Evolutionary conservation across 2,113 vertebrate species (phyloP), one percentile per base, ranked within the genome.

Genomic region (Dipodomys spectabilis): DNA sequence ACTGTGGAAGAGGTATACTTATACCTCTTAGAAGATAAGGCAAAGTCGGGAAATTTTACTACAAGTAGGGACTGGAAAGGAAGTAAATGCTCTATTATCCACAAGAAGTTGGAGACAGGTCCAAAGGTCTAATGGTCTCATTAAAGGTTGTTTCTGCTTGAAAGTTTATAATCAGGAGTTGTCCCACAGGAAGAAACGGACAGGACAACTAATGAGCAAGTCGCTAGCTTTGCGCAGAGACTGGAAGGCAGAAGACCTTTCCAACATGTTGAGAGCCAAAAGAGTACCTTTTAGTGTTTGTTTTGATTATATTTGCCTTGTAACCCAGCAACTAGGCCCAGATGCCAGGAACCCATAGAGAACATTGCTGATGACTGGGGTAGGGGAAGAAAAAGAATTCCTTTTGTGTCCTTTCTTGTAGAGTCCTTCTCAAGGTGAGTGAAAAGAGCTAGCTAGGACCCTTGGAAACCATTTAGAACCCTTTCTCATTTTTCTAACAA

Each of bases 261-360:
- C 96, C 97, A 96, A 91, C 32, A 74, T 32, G 64, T 92, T 35
- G 77, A 94, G 90, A 97, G 95, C 95, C 97, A 95, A 96, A 97
- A 97, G 96, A 96, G 92, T 96, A 97, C 97, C 97, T 97, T 97
- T 95, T 92, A 97, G 96, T 93, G 88, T 97, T 97, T 97, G 96
- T 97, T 97, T 97, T 95, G 96, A 94, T 96, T 96, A 88, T 97
- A 97, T 97, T 97, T 97, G 92, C 93, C 94, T 39, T 96, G 97
- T 97, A 96, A 97, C 97, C 97, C 93, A 81, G 97, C 97, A 97
- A 97, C 97, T 96, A 65, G 80, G 35, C 79, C 97, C 94, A 95
- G 93, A 97, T 96, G 95, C 97, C 96, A 97, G 88, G 85, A 96
- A 82, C 84, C 94, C 94, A 94, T 75, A 93, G 75, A 95, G 96